Conservation (phyloP, 2,113 vertebrate genomes). For the Noctilio leporinus region DNA sequence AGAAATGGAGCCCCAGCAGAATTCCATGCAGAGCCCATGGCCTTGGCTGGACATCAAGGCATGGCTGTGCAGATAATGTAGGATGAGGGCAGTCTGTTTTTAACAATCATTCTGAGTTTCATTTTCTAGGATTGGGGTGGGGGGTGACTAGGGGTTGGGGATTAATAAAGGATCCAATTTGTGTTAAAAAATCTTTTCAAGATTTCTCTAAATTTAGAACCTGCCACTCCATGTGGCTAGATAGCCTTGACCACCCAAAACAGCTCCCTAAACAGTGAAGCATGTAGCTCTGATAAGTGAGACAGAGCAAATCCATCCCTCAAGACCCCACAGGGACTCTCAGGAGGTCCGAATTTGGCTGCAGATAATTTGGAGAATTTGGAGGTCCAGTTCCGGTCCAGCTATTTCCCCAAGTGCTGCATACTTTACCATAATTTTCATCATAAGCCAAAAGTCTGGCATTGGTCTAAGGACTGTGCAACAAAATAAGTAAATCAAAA, state of each 20-base stretch:
- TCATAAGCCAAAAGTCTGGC: slow-evolving; percentile 47
- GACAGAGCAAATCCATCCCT: background rate
- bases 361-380: slow-evolving; percentile 33
- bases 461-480: slow-evolving; percentile 55
- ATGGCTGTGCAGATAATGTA: background rate
- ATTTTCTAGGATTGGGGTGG: background rate
- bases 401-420: background rate
- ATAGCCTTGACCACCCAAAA: background rate
- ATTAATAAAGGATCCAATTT: slow-evolving; percentile 48
- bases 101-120: slow-evolving; percentile 21
- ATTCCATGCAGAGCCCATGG: slow-evolving; percentile 1
- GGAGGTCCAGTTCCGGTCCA: background rate
- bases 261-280: background rate
- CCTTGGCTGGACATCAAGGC: background rate
- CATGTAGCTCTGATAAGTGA: slow-evolving; percentile 16
- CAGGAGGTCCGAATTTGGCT: slow-evolving; percentile 6
- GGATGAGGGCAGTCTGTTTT: background rate
- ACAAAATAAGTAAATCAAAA: slow-evolving; percentile 43
- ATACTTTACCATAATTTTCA: slow-evolving; percentile 43
- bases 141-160: background rate
- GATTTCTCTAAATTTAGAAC: slow-evolving; percentile 46
- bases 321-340: background rate
- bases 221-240: background rate
- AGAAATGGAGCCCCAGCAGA: background rate
- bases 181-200: slow-evolving; percentile 38